These are phyloP conservation scores for Siniperca knerii DNA, from an alignment of 2,113 vertebrate species.

Conservation along the genomic window DNA sequence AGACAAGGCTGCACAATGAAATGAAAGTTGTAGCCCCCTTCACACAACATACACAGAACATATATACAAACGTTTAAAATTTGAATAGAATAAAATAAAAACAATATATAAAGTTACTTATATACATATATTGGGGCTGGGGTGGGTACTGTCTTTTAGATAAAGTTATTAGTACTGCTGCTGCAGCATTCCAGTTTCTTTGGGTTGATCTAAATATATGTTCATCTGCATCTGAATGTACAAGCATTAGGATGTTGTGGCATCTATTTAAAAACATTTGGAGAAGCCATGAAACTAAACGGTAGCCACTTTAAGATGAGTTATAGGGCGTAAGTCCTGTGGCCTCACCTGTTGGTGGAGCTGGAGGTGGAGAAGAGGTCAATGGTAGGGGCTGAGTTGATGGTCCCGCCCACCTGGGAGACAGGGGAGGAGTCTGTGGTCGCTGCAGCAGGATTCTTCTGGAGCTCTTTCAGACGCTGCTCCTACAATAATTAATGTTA, in stretches of 20 bases:
- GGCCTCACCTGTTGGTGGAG: conserved; percentile 89
- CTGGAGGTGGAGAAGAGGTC: conserved; percentile 95
- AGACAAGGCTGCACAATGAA: too few species aligned
- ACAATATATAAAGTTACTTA: too few species aligned
- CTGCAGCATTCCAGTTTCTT: not conserved
- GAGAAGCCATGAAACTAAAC: too few species aligned
- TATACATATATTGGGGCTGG: too few species aligned
- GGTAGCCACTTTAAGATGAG: not conserved
- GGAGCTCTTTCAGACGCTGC: conserved; percentile 94
- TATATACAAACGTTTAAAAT: too few species aligned
- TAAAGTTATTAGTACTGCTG: not conserved
- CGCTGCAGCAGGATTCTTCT: conserved; percentile 89
- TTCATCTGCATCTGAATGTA: not conserved
- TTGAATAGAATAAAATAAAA: too few species aligned
- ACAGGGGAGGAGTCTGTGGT: conserved; percentile 92
- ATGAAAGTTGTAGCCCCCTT: too few species aligned
- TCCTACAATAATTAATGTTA: conserved; percentile 82
- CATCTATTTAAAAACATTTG: not conserved
- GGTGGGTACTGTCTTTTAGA: too few species aligned
- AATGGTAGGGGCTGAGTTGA: conserved; percentile 90
- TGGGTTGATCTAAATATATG: not conserved
- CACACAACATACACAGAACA: too few species aligned
- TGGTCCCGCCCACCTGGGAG: conserved; percentile 85
- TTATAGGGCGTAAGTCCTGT: not conserved
- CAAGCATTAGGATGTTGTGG: not conserved